Percentiles rank a stretch among this genome's conserved stretches.
Conservation (phyloP, 1,140 invertebrate genomes). For the Heliothis virescens region DNA sequence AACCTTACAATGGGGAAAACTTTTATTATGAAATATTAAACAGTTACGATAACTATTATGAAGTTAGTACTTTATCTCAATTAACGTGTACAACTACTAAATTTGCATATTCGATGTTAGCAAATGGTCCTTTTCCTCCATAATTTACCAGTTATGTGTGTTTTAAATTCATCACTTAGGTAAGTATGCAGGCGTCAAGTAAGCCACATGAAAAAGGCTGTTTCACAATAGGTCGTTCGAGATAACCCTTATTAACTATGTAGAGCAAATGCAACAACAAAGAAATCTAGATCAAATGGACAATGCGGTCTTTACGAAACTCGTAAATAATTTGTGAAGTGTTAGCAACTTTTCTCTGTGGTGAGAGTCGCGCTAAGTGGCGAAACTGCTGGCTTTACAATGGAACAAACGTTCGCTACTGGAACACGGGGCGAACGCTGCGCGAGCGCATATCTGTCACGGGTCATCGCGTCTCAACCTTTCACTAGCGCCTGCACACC, state of each 20-base stretch:
- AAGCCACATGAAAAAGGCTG: conserved; percentile 11
- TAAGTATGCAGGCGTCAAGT: too few relatives aligned
- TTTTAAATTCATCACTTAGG: too few relatives aligned
- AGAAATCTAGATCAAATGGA: conserved; percentile 81
- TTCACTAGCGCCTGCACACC: conserved; percentile 63
- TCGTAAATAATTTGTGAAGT: conserved; percentile 79
- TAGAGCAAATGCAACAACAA: conserved; percentile 63
- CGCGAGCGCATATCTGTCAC: conserved; percentile 62
- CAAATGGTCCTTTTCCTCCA: too few relatives aligned
- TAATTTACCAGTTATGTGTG: too few relatives aligned
- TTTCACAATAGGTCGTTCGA: conserved; percentile 51
- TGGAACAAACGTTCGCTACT: conserved; percentile 68
- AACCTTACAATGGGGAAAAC: neutral
- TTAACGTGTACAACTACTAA: too few relatives aligned
- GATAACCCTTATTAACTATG: conserved; percentile 63
- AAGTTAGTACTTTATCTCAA: too few relatives aligned
- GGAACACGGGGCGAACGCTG: conserved; percentile 43
- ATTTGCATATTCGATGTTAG: too few relatives aligned
- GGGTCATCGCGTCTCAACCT: conserved; percentile 78
- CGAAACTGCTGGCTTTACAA: conserved; percentile 74
- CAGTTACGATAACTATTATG: too few relatives aligned
- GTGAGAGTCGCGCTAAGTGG: conserved; percentile 83
- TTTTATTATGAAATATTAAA: too few relatives aligned
- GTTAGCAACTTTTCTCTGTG: conserved; percentile 74
- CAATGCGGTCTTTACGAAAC: conserved; percentile 82